Percentiles rank a stretch among this genome's conserved stretches.
phyloP scores from a whole-genome alignment of 2,113 vertebrate species.

The Nicator chloris region DNA sequence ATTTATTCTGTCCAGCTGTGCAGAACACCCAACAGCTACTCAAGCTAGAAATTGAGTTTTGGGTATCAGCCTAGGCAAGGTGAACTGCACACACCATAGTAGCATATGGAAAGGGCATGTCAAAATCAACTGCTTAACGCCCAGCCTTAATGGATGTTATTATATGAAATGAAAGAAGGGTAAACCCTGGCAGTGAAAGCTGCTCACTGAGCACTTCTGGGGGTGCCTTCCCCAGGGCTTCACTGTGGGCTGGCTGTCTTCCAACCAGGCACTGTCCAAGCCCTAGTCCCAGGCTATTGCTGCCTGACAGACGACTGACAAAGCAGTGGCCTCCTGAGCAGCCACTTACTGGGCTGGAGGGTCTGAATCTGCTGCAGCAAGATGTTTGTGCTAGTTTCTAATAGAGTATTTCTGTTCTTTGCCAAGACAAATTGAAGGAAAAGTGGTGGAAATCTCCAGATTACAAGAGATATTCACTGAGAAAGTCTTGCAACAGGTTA shows the following conservation, averaged over 20 bases:
- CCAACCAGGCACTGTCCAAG: accelerated
- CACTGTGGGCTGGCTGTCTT: not conserved
- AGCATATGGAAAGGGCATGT: not conserved
- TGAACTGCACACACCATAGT: accelerated
- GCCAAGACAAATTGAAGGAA: slow-evolving; percentile 94
- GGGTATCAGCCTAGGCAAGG: not conserved
- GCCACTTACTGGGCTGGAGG: not conserved
- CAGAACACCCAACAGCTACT: accelerated
- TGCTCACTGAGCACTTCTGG: accelerated
- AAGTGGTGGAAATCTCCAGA: slow-evolving; percentile 96
- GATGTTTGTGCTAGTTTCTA: not conserved
- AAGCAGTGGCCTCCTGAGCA: not conserved
- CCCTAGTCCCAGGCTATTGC: accelerated
- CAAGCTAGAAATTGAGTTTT: accelerated
- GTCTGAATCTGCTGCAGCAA: not conserved
- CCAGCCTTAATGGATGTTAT: not conserved
- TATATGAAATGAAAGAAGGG: not conserved
- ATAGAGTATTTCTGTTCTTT: slow-evolving; percentile 2
- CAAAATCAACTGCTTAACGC: not conserved
- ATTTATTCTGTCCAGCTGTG: not conserved
- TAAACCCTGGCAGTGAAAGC: not conserved
- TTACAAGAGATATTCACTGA: slow-evolving; percentile 98
- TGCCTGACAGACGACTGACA: accelerated
- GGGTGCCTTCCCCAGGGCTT: not conserved
- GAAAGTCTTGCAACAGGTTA: slow-evolving; percentile 94